Evolutionary conservation across 2,113 vertebrate genomes (phyloP).

Genomic region (Asarcornis scutulata): DNA sequence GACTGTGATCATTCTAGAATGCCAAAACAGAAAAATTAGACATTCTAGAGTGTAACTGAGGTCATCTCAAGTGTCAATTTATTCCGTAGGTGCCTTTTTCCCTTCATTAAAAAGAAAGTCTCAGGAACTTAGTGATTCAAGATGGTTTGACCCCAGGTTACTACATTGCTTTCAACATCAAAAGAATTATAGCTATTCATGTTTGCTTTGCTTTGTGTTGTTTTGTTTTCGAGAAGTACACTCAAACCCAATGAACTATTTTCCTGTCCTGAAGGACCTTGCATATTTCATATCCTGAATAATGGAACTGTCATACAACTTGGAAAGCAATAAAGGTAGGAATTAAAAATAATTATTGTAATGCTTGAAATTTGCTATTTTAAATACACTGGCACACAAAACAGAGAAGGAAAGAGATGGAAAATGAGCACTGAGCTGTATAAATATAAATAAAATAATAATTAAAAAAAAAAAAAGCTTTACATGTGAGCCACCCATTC

Average conservation of each 20-base stretch:
- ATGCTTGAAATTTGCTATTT: not conserved
- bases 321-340: slow-evolving; percentile 1
- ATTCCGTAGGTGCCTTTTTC: not conserved
- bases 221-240: not conserved
- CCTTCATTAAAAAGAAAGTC: not conserved
- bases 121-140: not conserved
- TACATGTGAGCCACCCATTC: not conserved
- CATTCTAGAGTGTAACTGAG: not conserved
- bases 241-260: not conserved
- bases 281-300: not conserved
- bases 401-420: not conserved
- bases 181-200: not conserved
- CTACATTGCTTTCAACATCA: not conserved
- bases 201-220: not conserved
- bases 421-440: not conserved
- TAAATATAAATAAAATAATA: no score
- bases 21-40: not conserved
- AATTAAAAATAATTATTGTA: not conserved
- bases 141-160: not conserved
- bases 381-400: not conserved
- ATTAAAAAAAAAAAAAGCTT: no score
- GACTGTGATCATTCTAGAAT: not conserved
- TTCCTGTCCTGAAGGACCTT: not conserved
- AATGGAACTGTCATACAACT: slow-evolving; percentile 8
- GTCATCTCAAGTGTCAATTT: not conserved